Conservation (phyloP, 1,140 invertebrate genomes). For the Listronotus bonariensis region DNA sequence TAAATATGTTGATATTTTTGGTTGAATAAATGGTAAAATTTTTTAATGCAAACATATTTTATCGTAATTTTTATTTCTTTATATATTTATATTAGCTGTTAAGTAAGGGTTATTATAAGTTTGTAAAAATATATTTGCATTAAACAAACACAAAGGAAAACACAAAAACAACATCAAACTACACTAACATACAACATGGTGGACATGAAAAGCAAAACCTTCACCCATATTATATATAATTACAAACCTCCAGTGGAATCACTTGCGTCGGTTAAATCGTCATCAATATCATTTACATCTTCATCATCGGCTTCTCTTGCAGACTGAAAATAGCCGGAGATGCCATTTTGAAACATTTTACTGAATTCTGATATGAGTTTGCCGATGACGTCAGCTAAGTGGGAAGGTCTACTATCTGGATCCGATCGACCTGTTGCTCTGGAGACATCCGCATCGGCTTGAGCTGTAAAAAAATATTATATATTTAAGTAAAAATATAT, state of each 20-base stretch:
- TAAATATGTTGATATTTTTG: too few species aligned
- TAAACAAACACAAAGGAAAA: too few species aligned
- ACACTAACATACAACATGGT: background rate
- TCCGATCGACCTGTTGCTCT: slow-evolving; percentile 27
- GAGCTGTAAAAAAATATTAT: slow-evolving; percentile 39
- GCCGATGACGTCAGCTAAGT: slow-evolving; percentile 40
- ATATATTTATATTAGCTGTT: too few species aligned
- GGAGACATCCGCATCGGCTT: slow-evolving; percentile 41
- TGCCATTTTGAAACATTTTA: slow-evolving; percentile 45
- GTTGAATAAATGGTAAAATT: too few species aligned
- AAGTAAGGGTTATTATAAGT: too few species aligned
- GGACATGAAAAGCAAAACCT: slow-evolving; percentile 14
- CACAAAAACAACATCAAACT: background rate
- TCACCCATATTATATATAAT: background rate
- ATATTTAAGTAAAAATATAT: too few species aligned
- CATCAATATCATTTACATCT: slow-evolving; percentile 44
- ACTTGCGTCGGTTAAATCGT: slow-evolving; percentile 9
- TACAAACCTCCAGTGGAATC: slow-evolving; percentile 32
- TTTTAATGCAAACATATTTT: too few species aligned
- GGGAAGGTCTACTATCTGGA: slow-evolving; percentile 40
- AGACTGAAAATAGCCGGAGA: slow-evolving; percentile 54
- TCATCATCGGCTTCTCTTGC: slow-evolving; percentile 50
- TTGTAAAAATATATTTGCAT: too few species aligned
- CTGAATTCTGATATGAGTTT: slow-evolving; percentile 44
- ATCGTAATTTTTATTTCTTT: too few species aligned